Percentiles rank a stretch among this genome's conserved stretches.
Conservation (phyloP, 1,140 invertebrate species). For the Aphelinus certus region DNA sequence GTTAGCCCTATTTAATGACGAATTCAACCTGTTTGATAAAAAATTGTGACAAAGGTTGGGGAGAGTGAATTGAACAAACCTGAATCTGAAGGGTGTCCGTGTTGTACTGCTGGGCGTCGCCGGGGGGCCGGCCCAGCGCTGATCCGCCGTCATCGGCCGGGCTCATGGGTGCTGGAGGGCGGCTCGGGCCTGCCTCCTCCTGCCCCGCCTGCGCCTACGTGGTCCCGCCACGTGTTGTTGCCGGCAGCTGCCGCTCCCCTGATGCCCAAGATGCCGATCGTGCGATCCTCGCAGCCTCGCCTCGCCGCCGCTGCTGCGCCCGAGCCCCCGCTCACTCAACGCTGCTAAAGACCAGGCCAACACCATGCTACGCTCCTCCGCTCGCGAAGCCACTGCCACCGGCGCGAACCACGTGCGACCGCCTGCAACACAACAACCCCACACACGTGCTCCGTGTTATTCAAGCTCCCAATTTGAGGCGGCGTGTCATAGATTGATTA, state of each 20-base stretch:
- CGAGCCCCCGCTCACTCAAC: not conserved
- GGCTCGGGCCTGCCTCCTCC: conserved; percentile 19
- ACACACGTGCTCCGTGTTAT: not conserved
- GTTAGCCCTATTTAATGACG: too few relatives aligned
- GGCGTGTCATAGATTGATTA: too few relatives aligned
- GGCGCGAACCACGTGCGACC: not conserved
- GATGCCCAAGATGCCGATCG: not conserved
- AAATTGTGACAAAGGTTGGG: too few relatives aligned
- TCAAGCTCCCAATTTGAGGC: too few relatives aligned
- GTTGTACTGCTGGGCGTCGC: conserved; percentile 25
- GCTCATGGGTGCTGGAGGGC: conserved; percentile 58
- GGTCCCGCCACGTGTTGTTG: not conserved
- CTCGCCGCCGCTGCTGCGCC: too few relatives aligned
- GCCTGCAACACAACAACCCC: not conserved
- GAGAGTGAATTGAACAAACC: not conserved
- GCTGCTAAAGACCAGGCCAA: not conserved
- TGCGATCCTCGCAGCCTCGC: too few relatives aligned
- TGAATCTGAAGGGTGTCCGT: conserved; percentile 25
- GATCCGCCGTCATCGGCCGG: conserved; percentile 61
- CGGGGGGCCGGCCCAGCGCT: conserved; percentile 55
- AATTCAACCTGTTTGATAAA: too few relatives aligned
- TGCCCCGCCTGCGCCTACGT: conserved; percentile 37
- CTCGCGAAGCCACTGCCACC: not conserved
- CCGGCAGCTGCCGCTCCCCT: too few relatives aligned
- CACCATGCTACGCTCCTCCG: conserved; percentile 42